Evolutionary conservation across 2,888 invertebrate species (phyloP), one percentile per base, ranked within the genome.

Genomic region (Plagodis dolabraria): DNA sequence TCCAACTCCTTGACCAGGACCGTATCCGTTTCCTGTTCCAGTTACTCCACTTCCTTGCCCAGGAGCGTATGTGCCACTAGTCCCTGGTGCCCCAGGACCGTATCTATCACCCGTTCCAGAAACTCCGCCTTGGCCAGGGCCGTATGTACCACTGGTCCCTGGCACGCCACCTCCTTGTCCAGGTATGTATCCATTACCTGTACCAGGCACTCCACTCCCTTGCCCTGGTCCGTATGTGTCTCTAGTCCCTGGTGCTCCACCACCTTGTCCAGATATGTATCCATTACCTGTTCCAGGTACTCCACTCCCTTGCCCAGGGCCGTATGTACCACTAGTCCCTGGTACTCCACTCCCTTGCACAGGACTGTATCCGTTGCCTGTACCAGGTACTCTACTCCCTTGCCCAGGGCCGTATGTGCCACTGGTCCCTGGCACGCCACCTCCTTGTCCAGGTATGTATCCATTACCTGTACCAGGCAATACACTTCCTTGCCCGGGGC

Each of bases 121-220:
- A 5, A 7, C 56, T 9, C 12, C 42, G 33, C 42, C 51, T 53
- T 57, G 45, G 12, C 45, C 53, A 4, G 64, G 57, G 44, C 47
- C 51, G 38, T 61, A 61, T 35, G 53, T 47, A 35, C 40, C 57
- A 6, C 12, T 22, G 8, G 47, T 38, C 12, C 51, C 57, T 45
- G 57, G 47, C 44, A 4, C 35, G 0, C 49, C 58, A 42, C 33
- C 42, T 7, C 47, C 49, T 58, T 60, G 70, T 7, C 69, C 61
- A 5, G 67, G 57, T 7, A 63, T 57, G 62, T 72, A 70, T 46
- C 50, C 68, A 34, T 63, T 67, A 43, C 54, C 54, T 36, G 62
- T 63, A 46, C 56, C 61, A 6, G 53, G 50, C 40, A 34, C 44
- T 22, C 38, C 38, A 49, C 35, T 49, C 56, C 43, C 65, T 60